These are phyloP conservation scores for Amyelois transitella DNA, from an alignment of 1,140 invertebrate genomes.

Conservation along the genomic window DNA sequence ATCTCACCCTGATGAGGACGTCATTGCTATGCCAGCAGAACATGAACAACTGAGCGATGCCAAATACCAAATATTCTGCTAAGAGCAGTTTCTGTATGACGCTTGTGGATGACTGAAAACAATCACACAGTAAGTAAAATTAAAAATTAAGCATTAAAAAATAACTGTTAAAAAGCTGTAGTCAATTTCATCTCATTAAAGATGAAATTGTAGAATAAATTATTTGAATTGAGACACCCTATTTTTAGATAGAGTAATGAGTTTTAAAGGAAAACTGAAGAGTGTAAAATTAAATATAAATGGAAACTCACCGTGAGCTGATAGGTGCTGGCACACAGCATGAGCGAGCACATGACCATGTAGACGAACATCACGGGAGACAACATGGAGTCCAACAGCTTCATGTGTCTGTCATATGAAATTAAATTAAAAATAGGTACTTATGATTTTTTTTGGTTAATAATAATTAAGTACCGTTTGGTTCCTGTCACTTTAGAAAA, in stretches of 20 bases:
- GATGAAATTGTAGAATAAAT: neutral
- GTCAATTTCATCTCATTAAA: neutral
- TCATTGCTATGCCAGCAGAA: constrained; percentile 65
- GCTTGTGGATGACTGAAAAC: constrained; percentile 37
- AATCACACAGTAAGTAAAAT: neutral
- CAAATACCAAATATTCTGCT: constrained; percentile 55
- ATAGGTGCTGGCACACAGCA: constrained; percentile 56
- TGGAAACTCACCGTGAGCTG: constrained; percentile 52
- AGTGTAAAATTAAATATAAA: no score
- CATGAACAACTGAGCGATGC: constrained; percentile 49
- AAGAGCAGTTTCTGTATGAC: constrained; percentile 47
- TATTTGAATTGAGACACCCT: neutral
- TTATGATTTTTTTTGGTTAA: no score
- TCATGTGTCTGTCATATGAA: constrained; percentile 46
- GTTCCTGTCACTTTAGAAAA: no score
- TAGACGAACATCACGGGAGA: constrained; percentile 63
- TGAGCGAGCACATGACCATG: constrained; percentile 50
- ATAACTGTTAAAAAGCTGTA: neutral
- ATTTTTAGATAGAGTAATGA: no score
- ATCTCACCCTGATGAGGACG: constrained; percentile 46
- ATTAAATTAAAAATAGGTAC: no score
- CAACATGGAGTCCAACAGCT: constrained; percentile 49
- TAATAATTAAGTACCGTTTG: no score
- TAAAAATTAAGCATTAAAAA: neutral
- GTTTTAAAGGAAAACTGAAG: no score